Percentiles rank a stretch among this genome's conserved stretches.
phyloP scores from a whole-genome alignment of 2,888 invertebrate genomes.

The Eilema sororculum region DNA sequence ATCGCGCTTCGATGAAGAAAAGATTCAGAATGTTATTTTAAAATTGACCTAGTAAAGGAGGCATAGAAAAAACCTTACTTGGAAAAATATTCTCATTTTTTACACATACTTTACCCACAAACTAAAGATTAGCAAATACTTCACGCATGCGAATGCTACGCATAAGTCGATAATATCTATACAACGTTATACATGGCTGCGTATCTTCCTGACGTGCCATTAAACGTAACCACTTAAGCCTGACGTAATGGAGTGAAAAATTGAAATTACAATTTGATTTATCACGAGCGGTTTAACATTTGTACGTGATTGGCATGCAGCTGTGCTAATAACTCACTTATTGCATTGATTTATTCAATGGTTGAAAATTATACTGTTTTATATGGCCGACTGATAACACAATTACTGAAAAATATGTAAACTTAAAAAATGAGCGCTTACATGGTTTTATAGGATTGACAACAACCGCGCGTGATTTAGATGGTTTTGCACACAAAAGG shows the following conservation, averaged over 20 bases:
- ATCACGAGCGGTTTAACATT: slow-evolving; percentile 38
- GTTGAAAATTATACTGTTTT: background rate
- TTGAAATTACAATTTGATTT: slow-evolving; percentile 45
- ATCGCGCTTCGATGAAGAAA: background rate
- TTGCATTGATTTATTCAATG: slow-evolving; percentile 11
- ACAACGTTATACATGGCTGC: slow-evolving; percentile 2
- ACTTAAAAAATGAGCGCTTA: background rate
- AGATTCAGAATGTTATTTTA: no score
- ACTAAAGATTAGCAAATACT: slow-evolving; percentile 1
- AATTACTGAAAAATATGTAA: background rate
- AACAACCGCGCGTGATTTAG: background rate
- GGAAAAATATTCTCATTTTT: no score
- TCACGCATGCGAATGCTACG: background rate
- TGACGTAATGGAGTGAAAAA: slow-evolving; percentile 42
- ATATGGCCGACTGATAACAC: background rate
- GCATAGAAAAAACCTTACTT: no score
- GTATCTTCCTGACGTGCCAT: slow-evolving; percentile 16
- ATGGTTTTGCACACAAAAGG: background rate
- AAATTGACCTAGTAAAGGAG: no score
- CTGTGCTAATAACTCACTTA: slow-evolving; percentile 35
- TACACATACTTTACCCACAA: background rate
- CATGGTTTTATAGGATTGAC: no score
- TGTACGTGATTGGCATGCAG: slow-evolving; percentile 38
- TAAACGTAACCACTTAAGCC: slow-evolving; percentile 25
- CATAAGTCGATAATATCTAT: background rate